These are phyloP conservation scores for Nemurella pictetii DNA, from an alignment of 2,888 invertebrate species.

Conservation along the genomic window DNA sequence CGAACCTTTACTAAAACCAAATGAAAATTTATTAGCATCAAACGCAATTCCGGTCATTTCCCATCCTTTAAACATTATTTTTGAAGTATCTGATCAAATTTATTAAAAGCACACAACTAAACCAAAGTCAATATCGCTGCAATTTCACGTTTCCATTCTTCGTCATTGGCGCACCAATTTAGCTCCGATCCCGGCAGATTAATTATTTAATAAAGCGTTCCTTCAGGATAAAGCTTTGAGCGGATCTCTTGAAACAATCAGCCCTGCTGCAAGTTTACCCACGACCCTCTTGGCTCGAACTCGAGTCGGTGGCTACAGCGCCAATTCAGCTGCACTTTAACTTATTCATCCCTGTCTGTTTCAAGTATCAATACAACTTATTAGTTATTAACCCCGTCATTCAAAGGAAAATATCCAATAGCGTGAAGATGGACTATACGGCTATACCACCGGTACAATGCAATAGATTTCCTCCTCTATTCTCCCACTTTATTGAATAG, in stretches of 20 bases:
- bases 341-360: neutral
- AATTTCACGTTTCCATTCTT: neutral
- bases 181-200: neutral
- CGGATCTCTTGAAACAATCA: neutral
- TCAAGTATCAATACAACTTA: neutral
- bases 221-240: neutral
- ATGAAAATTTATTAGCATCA: too few relatives aligned
- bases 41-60: too few relatives aligned
- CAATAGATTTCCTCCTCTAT: too few relatives aligned
- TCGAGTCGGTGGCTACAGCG: neutral
- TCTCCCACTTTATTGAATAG: too few relatives aligned
- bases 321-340: too few relatives aligned
- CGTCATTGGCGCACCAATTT: neutral
- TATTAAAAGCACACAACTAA: neutral
- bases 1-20: too few relatives aligned
- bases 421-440: too few relatives aligned
- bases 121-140: neutral
- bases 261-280: neutral
- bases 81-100: too few relatives aligned
- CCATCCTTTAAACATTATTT: too few relatives aligned
- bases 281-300: neutral
- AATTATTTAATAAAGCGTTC: neutral
- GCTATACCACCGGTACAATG: too few relatives aligned
- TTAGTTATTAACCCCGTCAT: too few relatives aligned
- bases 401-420: too few relatives aligned